phyloP scores from a whole-genome alignment of 2,888 invertebrate genomes.

The Clivina fossor region DNA sequence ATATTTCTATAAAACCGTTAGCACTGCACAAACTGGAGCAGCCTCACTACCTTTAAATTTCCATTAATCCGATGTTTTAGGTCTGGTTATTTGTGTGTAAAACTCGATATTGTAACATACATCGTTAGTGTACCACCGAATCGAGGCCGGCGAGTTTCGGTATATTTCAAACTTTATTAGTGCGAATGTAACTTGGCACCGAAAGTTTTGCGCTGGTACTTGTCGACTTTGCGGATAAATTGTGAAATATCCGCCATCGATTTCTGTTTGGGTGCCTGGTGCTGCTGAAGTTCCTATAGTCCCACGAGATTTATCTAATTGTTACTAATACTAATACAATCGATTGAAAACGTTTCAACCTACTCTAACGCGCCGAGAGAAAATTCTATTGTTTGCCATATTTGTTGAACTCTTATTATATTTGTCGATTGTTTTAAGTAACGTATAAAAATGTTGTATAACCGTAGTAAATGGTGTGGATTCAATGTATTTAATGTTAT shows the following conservation, averaged over 20 bases:
- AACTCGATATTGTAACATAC: constrained; percentile 6
- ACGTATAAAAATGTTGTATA: too few relatives aligned
- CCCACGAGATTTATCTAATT: constrained; percentile 29
- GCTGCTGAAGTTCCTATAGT: constrained; percentile 28
- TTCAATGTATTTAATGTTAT: too few relatives aligned
- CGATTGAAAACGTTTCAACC: too few relatives aligned
- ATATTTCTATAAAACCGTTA: too few relatives aligned
- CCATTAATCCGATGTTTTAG: constrained; percentile 26
- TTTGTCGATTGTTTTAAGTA: too few relatives aligned
- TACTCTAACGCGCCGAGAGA: too few relatives aligned
- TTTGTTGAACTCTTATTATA: too few relatives aligned
- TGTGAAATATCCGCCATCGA: constrained; percentile 31
- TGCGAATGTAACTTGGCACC: background rate
- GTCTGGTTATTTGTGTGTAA: constrained; percentile 28
- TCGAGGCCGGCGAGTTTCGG: constrained; percentile 25
- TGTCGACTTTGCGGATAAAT: constrained; percentile 32
- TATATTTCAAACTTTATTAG: constrained; percentile 34
- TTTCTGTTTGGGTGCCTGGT: constrained; percentile 22
- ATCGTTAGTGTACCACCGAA: constrained; percentile 21
- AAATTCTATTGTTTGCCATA: too few relatives aligned
- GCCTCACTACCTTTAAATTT: constrained; percentile 24
- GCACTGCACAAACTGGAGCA: too few relatives aligned
- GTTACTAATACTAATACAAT: constrained; percentile 34
- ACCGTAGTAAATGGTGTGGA: too few relatives aligned
- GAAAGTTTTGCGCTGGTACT: constrained; percentile 8